Conservation (phyloP, 64 coral and sea anemone species). For the Orbicella faveolata region DNA sequence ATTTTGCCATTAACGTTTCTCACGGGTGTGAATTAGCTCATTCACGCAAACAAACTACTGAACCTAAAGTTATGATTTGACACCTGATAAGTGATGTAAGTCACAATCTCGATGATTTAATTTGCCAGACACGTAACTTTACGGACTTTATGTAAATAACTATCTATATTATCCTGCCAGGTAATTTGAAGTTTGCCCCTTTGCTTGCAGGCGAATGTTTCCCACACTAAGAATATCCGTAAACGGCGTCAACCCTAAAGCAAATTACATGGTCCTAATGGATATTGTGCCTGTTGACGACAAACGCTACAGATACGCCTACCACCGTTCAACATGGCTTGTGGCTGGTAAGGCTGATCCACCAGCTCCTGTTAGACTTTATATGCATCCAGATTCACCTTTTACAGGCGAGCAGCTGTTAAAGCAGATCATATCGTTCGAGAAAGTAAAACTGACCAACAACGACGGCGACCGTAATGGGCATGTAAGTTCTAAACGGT, state of each 20-base stretch:
- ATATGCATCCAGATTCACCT: slow-evolving; percentile 98
- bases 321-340: slow-evolving; percentile 98
- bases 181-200: neutral
- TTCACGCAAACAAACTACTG: slow-evolving; percentile 29
- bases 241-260: slow-evolving; percentile 89
- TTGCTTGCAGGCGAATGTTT: slow-evolving; percentile 84
- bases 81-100: slow-evolving; percentile 22
- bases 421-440: slow-evolving; percentile 95
- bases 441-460: slow-evolving; percentile 99
- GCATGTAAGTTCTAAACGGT: slow-evolving; percentile 65
- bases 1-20: neutral
- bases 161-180: neutral
- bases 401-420: slow-evolving; percentile 98
- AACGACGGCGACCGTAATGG: slow-evolving; percentile 91
- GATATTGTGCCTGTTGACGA: slow-evolving; percentile 98
- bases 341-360: slow-evolving; percentile 97
- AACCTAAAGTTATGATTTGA: slow-evolving; percentile 23
- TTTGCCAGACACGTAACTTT: neutral
- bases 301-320: slow-evolving; percentile 96
- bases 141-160: neutral
- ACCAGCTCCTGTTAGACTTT: slow-evolving; percentile 89
- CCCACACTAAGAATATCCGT: slow-evolving; percentile 93
- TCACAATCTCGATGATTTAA: slow-evolving; percentile 1
- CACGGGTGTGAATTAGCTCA: slow-evolving; percentile 5
- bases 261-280: slow-evolving; percentile 97